These are phyloP conservation scores for Cyprinodon diabolis DNA, from an alignment of 2,797 vertebrate genomes.

Conservation along the genomic window DNA sequence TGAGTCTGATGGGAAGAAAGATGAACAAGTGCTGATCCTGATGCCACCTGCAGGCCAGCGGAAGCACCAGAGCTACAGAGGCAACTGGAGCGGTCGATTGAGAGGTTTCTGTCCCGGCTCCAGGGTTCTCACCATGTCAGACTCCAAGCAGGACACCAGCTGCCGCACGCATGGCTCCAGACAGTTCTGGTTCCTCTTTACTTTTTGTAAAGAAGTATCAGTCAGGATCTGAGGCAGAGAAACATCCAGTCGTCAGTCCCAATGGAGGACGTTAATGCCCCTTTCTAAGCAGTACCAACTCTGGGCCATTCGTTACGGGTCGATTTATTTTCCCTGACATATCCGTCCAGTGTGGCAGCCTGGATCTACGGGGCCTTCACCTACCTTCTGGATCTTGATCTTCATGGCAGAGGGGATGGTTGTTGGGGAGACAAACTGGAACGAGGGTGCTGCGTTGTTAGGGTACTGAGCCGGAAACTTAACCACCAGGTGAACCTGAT, in stretches of 20 bases:
- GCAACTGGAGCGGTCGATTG: not conserved
- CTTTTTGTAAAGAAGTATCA: slow-evolving; percentile 96
- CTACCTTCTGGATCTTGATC: slow-evolving; percentile 94
- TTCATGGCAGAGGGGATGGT: slow-evolving; percentile 93
- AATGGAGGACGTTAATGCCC: not conserved
- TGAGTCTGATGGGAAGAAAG: slow-evolving; percentile 80
- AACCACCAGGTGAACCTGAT: slow-evolving; percentile 92
- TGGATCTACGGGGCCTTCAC: not conserved
- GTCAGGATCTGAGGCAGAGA: slow-evolving; percentile 85
- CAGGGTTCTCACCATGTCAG: slow-evolving; percentile 86
- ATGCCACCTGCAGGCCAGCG: not conserved
- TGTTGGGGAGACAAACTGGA: slow-evolving; percentile 94
- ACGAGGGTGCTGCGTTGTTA: slow-evolving; percentile 93
- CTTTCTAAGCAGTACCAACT: too few species aligned
- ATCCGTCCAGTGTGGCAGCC: not conserved
- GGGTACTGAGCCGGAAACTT: slow-evolving; percentile 96
- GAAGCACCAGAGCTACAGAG: not conserved
- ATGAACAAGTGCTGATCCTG: not conserved
- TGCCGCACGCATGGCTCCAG: slow-evolving; percentile 96
- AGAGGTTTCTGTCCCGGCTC: not conserved
- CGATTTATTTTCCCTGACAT: too few species aligned
- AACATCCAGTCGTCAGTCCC: not conserved
- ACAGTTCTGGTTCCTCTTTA: slow-evolving; percentile 98
- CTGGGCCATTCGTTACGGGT: too few species aligned
- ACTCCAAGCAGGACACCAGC: slow-evolving; percentile 95